Base-by-base conservation (phyloP, 2,888 invertebrate species). In the Pachliopta kotzebuea region DNA sequence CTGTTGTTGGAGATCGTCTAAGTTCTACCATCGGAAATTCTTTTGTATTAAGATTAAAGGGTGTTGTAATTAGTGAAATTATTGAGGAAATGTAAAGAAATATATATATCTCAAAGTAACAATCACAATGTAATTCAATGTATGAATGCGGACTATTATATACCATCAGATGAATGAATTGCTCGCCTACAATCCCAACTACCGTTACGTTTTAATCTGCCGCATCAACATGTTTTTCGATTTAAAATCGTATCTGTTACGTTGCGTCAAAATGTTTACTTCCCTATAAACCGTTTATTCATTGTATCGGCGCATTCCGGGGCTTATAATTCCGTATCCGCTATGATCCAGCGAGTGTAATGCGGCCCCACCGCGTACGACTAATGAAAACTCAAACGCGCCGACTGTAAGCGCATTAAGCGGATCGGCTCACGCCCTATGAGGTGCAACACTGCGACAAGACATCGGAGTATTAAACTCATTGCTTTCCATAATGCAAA, bases 351-450 rank as follows among this genome's bases (percentile, higher is more conserved):
- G 58, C 56, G 58, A 52, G 68, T 68, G 70, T 84, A 85, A 85
- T 84, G 81, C 75, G 77, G 74, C 61, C 18, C 63, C 58, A n/a
- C 56, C 60, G 55, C 65, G 37, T 53, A 61, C 26, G 29, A 31
- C 64, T 81, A 81, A 86, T 84, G 78, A 81, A 73, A 76, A 78
- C 77, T 81, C 81, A 88, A 87, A 86, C 80, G 78, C 70, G 74
- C 88, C 89, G 88, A 78, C 84, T 70, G 70, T 82, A 83, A 83
- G 83, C 80, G 77, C 79, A 85, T 87, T 88, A 88, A 73, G 75
- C 73, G 77, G 77, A 81, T 85, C 85, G 74, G 82, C 84, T 85
- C 83, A 82, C 70, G 70, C 71, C 69, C 70, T 67, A 61, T 60
- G 58, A 58, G 62, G 62, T 67, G 69, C 69, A 72, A 69, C 66